Percentiles rank a stretch among this genome's conserved stretches.
These are phyloP conservation scores for Ectemnius lituratus DNA, from an alignment of 2,888 invertebrate species.

Conservation along the genomic window DNA sequence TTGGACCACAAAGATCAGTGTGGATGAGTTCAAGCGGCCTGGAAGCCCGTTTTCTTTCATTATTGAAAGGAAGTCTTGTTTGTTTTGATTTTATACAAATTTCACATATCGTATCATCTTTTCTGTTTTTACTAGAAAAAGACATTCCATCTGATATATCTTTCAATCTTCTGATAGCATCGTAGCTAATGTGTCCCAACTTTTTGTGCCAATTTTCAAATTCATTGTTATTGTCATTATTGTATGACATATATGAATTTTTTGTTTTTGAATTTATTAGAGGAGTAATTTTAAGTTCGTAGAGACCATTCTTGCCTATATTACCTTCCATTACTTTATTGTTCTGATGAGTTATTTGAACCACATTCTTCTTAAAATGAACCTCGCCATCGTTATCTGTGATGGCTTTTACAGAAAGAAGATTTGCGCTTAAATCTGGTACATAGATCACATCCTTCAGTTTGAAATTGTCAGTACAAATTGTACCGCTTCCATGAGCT, in stretches of 20 bases:
- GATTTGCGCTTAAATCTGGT: conserved; percentile 12
- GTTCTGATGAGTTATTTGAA: not conserved
- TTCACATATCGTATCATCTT: not conserved
- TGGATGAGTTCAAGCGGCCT: conserved; percentile 50
- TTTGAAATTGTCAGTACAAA: not conserved
- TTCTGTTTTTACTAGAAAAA: not conserved
- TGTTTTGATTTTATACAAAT: conserved; percentile 44
- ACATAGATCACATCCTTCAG: conserved; percentile 17
- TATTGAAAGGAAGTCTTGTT: conserved; percentile 14
- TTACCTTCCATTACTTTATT: not conserved
- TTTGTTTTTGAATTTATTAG: not conserved
- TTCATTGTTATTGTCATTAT: not conserved
- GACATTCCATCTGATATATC: too few relatives aligned
- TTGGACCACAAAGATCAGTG: conserved; percentile 54
- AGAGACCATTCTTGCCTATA: not conserved
- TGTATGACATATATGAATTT: not conserved
- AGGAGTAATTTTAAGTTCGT: not conserved
- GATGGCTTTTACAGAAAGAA: conserved; percentile 15
- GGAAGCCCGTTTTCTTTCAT: conserved; percentile 37
- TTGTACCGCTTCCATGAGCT: conserved; percentile 1
- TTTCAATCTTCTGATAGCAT: too few relatives aligned
- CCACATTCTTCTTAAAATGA: not conserved
- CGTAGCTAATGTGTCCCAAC: conserved; percentile 8
- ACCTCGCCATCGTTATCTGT: conserved; percentile 9
- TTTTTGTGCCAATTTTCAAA: conserved; percentile 13